Base-by-base conservation (phyloP, 2,888 invertebrate species). In the Oscheius sp. region DNA sequence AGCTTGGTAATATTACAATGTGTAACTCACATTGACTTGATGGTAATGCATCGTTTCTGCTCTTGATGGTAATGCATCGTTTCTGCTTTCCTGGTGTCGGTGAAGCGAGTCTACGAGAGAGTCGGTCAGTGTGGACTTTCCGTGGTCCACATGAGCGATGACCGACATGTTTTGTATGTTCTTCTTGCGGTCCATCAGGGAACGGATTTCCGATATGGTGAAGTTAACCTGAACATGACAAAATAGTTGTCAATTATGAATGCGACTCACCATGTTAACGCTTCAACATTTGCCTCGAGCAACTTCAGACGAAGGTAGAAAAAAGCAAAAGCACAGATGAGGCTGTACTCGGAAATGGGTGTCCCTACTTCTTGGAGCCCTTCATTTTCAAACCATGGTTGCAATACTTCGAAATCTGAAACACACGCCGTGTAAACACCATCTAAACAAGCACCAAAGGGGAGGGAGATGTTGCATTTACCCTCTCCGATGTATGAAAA, bases 151-250 rank as follows among this genome's bases (percentile, higher is more conserved):
- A 92, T 99, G 99, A 89, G 99, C 99, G 91, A 99, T 99, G 92
- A 99, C 99, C 90, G 98, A 99, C 98, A 99, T 99, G 92, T 99
- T 99, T 91, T 99, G 94, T 92, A 99, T 99, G 91, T 99, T 99
- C 92, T 93, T 93, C 93, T 98, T 98, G 92, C 95, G 95, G 95
- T 99, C 98, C 99, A 99, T 99, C 94, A 99, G 95, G 91, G 90
- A 92, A 92, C 99, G 95, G 93, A 99, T 98, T 93, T 99, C 96
- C 93, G 98, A 98, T 92, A 99, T 95, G 86, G 98, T 99, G 92
- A 99, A 99, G 94, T 99, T 99, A 93, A 99, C 99, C 99, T 98
- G 78, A 48, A 85, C 29, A 58, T n/a, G 21, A 21, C 21, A 21
- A 51, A 55, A 29, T 33, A 33, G 1, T 21, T 11, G 2, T 13